A percentile compares a stretch with the other conserved stretches of the same genome.
phyloP scores from a whole-genome alignment of 2,888 invertebrate genomes.

The Spicauda simplicius region DNA sequence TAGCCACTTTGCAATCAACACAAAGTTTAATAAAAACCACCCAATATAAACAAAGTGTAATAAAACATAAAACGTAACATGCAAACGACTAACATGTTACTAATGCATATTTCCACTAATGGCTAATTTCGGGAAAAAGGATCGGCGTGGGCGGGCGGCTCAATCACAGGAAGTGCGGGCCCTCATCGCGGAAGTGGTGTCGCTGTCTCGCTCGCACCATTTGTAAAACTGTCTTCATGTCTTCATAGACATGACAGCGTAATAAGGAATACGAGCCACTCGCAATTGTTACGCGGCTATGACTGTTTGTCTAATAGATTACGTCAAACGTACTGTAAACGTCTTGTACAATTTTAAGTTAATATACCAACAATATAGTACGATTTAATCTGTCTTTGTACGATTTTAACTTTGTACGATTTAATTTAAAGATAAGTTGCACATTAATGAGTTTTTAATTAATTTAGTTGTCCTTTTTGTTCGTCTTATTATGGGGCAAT shows the following conservation, averaged over 20 bases:
- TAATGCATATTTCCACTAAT: constrained; percentile 52
- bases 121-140: constrained; percentile 57
- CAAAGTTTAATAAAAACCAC: neutral
- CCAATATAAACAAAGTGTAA: neutral
- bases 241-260: constrained; percentile 36
- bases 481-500: no score
- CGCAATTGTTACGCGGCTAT: neutral
- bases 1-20: no score
- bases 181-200: constrained; percentile 86
- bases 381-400: no score
- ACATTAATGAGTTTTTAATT: no score
- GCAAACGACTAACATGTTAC: constrained; percentile 37
- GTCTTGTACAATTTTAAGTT: no score
- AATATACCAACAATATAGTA: no score
- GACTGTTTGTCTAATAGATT: neutral
- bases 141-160: constrained; percentile 60
- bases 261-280: neutral
- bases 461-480: no score
- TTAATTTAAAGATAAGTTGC: no score
- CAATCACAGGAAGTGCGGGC: constrained; percentile 86
- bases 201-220: constrained; percentile 68
- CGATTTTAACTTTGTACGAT: no score
- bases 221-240: constrained; percentile 8
- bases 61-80: constrained; percentile 13
- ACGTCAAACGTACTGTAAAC: neutral